These are phyloP conservation scores for Bufotes viridis DNA, from an alignment of 2,797 vertebrate genomes.

Conservation along the genomic window DNA sequence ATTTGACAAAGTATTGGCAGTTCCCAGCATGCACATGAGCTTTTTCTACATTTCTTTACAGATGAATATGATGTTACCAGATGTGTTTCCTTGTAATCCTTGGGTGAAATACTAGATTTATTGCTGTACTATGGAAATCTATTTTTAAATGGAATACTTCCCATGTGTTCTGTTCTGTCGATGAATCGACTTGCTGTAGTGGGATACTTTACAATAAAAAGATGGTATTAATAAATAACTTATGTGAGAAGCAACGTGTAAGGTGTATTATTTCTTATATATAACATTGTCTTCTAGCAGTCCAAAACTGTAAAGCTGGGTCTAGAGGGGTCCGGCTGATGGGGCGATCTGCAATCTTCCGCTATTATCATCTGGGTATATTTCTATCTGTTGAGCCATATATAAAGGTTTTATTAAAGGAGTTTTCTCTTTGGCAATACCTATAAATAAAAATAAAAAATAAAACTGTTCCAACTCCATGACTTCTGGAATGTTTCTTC, in stretches of 20 bases:
- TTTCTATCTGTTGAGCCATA: too few relatives aligned
- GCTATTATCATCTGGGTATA: too few relatives aligned
- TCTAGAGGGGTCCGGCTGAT: too few relatives aligned
- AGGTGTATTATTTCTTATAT: background rate
- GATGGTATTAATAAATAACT: conserved; percentile 44
- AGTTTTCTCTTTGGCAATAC: too few relatives aligned
- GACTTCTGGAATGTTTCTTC: too few relatives aligned
- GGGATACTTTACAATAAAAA: conserved; percentile 50
- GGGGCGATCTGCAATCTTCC: too few relatives aligned
- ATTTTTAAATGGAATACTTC: conserved; percentile 23
- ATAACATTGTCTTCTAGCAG: too few relatives aligned
- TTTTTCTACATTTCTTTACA: conserved; percentile 48
- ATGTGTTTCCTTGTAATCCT: conserved; percentile 15
- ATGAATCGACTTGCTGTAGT: conserved; percentile 44
- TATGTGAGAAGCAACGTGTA: background rate
- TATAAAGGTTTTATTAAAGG: too few relatives aligned
- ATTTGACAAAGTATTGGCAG: conserved; percentile 40
- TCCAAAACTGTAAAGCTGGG: too few relatives aligned
- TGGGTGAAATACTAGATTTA: conserved; percentile 19
- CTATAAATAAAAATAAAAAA: too few relatives aligned
- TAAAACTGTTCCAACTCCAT: too few relatives aligned
- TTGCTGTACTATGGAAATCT: conserved; percentile 19
- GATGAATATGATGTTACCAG: conserved; percentile 23
- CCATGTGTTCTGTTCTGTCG: conserved; percentile 16
- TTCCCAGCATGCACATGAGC: conserved; percentile 35